phyloP scores from a whole-genome alignment of 1,140 invertebrate species.

The Drosophila melanica region DNA sequence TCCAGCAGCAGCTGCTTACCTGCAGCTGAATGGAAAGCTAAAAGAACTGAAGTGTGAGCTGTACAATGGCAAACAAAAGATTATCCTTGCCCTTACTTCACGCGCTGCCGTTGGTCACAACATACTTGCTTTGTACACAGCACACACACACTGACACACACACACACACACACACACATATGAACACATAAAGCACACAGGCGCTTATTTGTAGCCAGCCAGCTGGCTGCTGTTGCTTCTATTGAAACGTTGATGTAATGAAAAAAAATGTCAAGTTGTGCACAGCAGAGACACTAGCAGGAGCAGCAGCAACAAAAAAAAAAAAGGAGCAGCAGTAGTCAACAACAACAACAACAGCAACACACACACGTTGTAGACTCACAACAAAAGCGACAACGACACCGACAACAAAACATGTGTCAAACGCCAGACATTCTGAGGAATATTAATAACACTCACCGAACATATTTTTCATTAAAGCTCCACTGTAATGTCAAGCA shows the following conservation, averaged over 20 bases:
- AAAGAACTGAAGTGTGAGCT: constrained; percentile 56
- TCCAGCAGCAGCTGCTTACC: constrained; percentile 35
- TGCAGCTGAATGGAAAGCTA: constrained; percentile 23
- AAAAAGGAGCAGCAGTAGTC: constrained; percentile 10
- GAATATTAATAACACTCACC: constrained; percentile 80
- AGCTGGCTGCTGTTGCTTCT: constrained; percentile 48
- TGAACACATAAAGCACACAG: constrained; percentile 5
- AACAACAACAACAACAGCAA: neutral
- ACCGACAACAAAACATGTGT: constrained; percentile 78
- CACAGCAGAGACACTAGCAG: constrained; percentile 32
- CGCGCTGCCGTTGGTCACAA: constrained; percentile 48
- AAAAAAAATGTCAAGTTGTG: constrained; percentile 78
- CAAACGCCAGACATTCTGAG: constrained; percentile 80
- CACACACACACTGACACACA: constrained; percentile 20
- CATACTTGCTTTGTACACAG: constrained; percentile 47
- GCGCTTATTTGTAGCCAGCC: constrained; percentile 25
- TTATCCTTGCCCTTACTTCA: constrained; percentile 76
- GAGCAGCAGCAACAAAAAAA: neutral
- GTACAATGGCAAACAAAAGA: constrained; percentile 72
- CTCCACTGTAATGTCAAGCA: constrained; percentile 66
- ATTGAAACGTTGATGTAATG: constrained; percentile 80
- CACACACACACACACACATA: constrained; percentile 22
- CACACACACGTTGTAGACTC: constrained; percentile 12
- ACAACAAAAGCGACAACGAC: constrained; percentile 61
- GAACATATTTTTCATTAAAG: constrained; percentile 82